These are phyloP conservation scores for Eustalomyia histrio DNA, from an alignment of 2,888 invertebrate species.

Conservation along the genomic window DNA sequence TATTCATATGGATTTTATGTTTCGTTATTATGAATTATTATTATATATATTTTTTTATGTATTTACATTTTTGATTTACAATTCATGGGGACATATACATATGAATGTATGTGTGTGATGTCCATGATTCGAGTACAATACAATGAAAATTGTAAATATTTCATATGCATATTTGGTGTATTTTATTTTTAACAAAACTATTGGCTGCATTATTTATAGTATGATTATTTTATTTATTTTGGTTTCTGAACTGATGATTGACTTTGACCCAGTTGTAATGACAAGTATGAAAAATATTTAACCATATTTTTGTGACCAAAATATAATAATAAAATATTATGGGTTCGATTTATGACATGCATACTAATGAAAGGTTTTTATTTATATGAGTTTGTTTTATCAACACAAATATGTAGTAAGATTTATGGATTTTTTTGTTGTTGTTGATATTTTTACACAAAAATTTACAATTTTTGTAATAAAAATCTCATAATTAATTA, in stretches of 20 bases:
- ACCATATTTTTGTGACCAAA: not conserved
- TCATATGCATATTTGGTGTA: no score
- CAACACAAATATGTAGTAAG: not conserved
- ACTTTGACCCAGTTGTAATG: constrained; percentile 28
- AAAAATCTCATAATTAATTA: not conserved
- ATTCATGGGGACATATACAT: not conserved
- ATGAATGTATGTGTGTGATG: no score
- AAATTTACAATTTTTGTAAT: not conserved
- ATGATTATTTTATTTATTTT: not conserved
- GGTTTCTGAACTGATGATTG: constrained; percentile 24
- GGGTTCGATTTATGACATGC: not conserved
- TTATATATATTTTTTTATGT: constrained; percentile 3
- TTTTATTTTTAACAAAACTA: no score
- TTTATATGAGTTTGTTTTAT: not conserved
- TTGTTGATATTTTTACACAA: not conserved
- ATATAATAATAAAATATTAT: constrained; percentile 1
- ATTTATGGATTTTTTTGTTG: not conserved
- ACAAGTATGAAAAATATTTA: constrained; percentile 12
- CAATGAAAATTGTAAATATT: no score
- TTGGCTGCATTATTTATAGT: not conserved
- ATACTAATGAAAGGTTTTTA: not conserved
- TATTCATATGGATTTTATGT: constrained; percentile 12
- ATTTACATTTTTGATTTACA: constrained; percentile 31
- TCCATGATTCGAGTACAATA: no score
- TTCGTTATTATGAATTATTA: not conserved